Evolutionary conservation across 2,888 invertebrate genomes (phyloP).

Genomic region (Trisateles emortualis): DNA sequence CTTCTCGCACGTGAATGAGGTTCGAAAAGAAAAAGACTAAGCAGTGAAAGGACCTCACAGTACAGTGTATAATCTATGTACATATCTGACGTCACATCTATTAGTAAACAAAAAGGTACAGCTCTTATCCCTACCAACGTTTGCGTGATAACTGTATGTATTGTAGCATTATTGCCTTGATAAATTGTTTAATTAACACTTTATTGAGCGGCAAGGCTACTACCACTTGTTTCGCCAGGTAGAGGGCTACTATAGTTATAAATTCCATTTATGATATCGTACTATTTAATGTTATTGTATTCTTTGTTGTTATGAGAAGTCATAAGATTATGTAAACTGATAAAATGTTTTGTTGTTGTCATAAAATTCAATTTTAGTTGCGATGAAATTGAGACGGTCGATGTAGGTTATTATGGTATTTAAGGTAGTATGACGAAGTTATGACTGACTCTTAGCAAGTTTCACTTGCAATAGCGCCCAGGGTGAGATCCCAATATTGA

Average conservation of each 20-base stretch:
- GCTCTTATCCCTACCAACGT: constrained; percentile 5
- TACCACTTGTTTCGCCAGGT: constrained; percentile 27
- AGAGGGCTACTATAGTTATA: constrained; percentile 6
- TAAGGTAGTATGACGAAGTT: too few species aligned
- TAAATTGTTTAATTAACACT: constrained; percentile 57
- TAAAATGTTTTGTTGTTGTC: background rate
- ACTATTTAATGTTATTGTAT: constrained; percentile 1
- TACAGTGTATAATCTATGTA: background rate
- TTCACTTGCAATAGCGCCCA: too few species aligned
- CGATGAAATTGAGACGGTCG: too few species aligned
- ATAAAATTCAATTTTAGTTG: background rate
- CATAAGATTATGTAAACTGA: background rate
- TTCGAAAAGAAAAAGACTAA: too few species aligned
- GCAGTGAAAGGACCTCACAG: too few species aligned
- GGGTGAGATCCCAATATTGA: too few species aligned
- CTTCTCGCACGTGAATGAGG: too few species aligned
- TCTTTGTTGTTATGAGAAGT: background rate
- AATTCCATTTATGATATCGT: background rate
- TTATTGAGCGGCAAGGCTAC: constrained; percentile 61
- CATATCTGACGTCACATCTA: background rate
- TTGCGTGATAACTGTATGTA: constrained; percentile 35
- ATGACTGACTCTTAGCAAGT: too few species aligned
- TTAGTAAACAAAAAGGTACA: background rate
- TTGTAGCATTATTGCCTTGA: constrained; percentile 36
- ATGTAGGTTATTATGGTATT: too few species aligned